phyloP scores from a whole-genome alignment of 2,797 vertebrate species.

The Urocyon cinereoargenteus region DNA sequence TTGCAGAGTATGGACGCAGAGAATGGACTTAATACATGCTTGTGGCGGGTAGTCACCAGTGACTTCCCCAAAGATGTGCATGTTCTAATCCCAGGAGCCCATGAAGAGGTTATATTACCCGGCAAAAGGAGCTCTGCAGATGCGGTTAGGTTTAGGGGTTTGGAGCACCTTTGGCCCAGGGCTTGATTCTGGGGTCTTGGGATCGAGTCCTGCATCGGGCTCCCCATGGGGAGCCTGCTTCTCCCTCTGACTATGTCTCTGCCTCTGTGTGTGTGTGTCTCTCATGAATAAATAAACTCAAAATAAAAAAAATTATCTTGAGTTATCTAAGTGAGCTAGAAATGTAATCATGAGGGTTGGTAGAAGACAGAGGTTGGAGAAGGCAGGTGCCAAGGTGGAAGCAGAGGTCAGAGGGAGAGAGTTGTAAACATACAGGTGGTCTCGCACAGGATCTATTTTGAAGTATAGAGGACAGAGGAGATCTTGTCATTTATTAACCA shows the following conservation, averaged over 20 bases:
- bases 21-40: not conserved
- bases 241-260: no score
- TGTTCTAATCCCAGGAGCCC: not conserved
- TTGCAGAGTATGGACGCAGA: not conserved
- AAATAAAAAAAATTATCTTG: not conserved
- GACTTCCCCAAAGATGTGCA: not conserved
- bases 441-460: not conserved
- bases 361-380: not conserved
- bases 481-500: not conserved
- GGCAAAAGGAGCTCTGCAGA: not conserved
- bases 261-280: no score
- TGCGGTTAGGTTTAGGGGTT: not conserved
- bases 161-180: not conserved
- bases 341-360: not conserved
- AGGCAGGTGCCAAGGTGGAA: not conserved
- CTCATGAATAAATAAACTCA: no score
- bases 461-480: not conserved
- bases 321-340: not conserved
- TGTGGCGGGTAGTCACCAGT: no score
- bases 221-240: no score
- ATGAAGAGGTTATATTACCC: not conserved
- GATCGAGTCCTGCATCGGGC: no score
- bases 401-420: not conserved
- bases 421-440: not conserved
- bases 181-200: no score